Evolutionary conservation across 2,797 vertebrate species (phyloP).

Genomic region (Sphaeramia orbicularis): DNA sequence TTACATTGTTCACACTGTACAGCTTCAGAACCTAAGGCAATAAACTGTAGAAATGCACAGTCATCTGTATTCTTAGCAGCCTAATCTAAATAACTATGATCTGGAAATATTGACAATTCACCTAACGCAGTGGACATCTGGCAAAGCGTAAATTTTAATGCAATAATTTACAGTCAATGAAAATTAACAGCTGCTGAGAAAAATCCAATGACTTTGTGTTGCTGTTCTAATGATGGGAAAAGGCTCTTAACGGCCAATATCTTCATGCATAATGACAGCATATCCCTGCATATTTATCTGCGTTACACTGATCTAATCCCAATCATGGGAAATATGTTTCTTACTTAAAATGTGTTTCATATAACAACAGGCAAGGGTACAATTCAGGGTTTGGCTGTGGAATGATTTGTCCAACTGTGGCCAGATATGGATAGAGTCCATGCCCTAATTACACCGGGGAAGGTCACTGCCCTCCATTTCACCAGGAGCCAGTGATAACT

Average conservation of each 20-base stretch:
- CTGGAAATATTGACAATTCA: slow-evolving; percentile 21
- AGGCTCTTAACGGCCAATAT: slow-evolving; percentile 28
- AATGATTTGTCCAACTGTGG: slow-evolving; percentile 53
- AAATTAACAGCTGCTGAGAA: slow-evolving; percentile 8
- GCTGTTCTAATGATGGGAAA: slow-evolving; percentile 27
- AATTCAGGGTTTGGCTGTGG: slow-evolving; percentile 24
- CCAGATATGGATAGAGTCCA: slow-evolving; percentile 50
- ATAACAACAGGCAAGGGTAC: slow-evolving; percentile 51
- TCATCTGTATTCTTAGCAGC: slow-evolving; percentile 1
- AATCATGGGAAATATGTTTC: slow-evolving; percentile 59
- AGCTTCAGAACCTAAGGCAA: too few relatives aligned
- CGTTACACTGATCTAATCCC: slow-evolving; percentile 59
- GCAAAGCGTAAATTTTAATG: slow-evolving; percentile 23
- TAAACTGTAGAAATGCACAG: too few relatives aligned
- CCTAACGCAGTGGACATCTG: slow-evolving; percentile 2
- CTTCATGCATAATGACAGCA: slow-evolving; percentile 47
- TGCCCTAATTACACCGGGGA: slow-evolving; percentile 71
- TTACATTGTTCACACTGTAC: too few relatives aligned
- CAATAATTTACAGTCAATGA: slow-evolving; percentile 24
- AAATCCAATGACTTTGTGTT: slow-evolving; percentile 31
- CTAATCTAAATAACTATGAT: slow-evolving; percentile 11
- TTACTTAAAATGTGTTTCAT: slow-evolving; percentile 53
- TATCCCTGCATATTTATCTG: slow-evolving; percentile 54
- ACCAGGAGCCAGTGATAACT: slow-evolving; percentile 65
- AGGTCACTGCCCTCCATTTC: slow-evolving; percentile 79